phyloP scores from a whole-genome alignment of 2,113 vertebrate genomes.

The Hippocampus guttulatus region DNA sequence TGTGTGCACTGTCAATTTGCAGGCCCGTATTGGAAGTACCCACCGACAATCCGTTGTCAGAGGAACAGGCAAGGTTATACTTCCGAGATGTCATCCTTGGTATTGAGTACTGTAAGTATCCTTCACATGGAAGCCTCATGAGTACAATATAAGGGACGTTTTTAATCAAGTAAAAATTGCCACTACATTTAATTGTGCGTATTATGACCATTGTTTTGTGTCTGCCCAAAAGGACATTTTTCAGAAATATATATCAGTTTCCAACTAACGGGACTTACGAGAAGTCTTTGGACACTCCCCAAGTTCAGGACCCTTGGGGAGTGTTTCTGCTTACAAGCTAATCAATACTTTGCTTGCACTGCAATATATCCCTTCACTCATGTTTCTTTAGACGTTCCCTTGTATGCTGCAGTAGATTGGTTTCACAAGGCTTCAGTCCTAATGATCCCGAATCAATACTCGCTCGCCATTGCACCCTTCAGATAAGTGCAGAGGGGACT shows the following conservation, averaged over 20 bases:
- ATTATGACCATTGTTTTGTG: too few relatives aligned
- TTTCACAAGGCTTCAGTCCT: conserved; percentile 17
- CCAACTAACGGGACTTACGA: neutral
- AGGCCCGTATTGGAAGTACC: conserved; percentile 98
- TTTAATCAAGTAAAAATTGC: too few relatives aligned
- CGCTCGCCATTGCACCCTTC: conserved; percentile 9
- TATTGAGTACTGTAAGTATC: conserved; percentile 92
- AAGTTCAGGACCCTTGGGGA: conserved; percentile 4
- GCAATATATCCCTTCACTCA: neutral
- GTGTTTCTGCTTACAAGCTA: conserved; percentile 4
- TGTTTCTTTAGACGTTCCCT: conserved; percentile 12
- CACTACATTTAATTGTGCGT: too few relatives aligned
- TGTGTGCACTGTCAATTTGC: conserved; percentile 5
- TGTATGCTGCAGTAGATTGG: conserved; percentile 21
- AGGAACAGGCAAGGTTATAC: conserved; percentile 86
- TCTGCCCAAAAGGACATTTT: too few relatives aligned
- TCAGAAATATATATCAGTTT: neutral
- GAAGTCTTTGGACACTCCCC: too few relatives aligned
- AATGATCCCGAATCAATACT: conserved; percentile 30
- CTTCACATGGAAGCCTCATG: neutral
- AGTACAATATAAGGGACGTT: neutral
- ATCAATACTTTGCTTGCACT: conserved; percentile 21
- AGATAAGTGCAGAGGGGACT: neutral
- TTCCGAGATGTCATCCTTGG: conserved; percentile 93
- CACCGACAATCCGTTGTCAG: conserved; percentile 79